Base-by-base conservation (phyloP, 2,113 vertebrate species). In the Blennius ocellaris region DNA sequence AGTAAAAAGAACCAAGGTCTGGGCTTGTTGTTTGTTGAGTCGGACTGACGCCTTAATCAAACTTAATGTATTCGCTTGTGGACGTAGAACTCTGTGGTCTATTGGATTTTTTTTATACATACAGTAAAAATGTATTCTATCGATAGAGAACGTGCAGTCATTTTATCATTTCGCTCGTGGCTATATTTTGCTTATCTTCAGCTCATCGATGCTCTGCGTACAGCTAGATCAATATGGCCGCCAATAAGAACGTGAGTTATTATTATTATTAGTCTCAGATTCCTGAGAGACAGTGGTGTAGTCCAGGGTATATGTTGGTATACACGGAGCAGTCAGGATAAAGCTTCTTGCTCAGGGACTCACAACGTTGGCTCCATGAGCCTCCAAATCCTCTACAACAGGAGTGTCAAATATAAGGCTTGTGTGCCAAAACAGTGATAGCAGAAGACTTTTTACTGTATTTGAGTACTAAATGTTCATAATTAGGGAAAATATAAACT, bases 21-120 rank as follows among this genome's bases (percentile, higher is more conserved):
- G 30, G 15, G 17, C 53, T 52, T 30, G 44, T 63, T 73, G 63
- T 84, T 81, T 83, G 67, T 78, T 71, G 59, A 59, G 55, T 60
- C 45, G 52, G 45, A 76, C 62, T 81, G 56, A 5, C 69, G 21
- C 69, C 40, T 61, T 49, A 30, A 38, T 77, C 14, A 44, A 76
- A 12, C 10, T 62, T 3, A 45, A 52, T 9, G 6, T 50, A 17
- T 12, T 55, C 44, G 9, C 17, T 37, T 17, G 15, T 0, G 3
- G 15, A 43, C 41, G 45, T 57, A 6, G 11, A 40, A 49, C 40
- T 64, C 44, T 17, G 8, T 30, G 2, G 21, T 2, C n/a, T 30
- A 30, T 30, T 30, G 21, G n/a, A n/a, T n/a, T n/a, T n/a, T n/a
- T n/a, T 4, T 30, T 30, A 30, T 30, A 30, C 4, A 30, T 73